Conservation (phyloP, 1,140 invertebrate genomes). For the Scaptomyza pallida region DNA sequence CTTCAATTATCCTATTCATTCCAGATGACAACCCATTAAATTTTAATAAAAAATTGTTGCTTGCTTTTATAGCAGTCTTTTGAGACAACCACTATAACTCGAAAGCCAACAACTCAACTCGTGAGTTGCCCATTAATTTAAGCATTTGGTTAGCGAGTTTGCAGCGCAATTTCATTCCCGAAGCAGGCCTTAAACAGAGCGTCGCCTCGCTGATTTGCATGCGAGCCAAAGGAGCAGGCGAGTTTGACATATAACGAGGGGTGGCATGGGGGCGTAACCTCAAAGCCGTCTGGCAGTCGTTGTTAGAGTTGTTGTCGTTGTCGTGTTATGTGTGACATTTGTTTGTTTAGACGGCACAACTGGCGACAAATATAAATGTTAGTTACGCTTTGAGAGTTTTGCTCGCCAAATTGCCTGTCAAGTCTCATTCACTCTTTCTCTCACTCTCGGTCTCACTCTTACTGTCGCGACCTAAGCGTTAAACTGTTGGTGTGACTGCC, state of each 20-base stretch:
- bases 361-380: conserved; percentile 68
- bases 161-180: conserved; percentile 38
- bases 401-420: conserved; percentile 67
- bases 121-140: conserved; percentile 53
- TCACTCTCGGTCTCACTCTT: conserved; percentile 13
- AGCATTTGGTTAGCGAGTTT: conserved; percentile 56
- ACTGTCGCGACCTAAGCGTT: neutral
- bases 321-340: conserved; percentile 66
- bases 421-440: conserved; percentile 8
- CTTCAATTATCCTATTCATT: no score
- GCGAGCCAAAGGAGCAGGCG: conserved; percentile 37
- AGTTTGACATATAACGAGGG: neutral
- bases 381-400: conserved; percentile 61
- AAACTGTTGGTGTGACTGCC: neutral
- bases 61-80: conserved; percentile 3
- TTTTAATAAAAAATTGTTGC: conserved; percentile 23
- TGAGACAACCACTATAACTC: no score
- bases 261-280: conserved; percentile 21
- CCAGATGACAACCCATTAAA: no score
- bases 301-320: conserved; percentile 27
- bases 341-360: conserved; percentile 65
- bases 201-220: conserved; percentile 63
- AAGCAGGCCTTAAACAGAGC: conserved; percentile 37
- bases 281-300: conserved; percentile 54
- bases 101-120: conserved; percentile 3